Evolutionary conservation across 37 sponge, comb jelly and placozoan species (phyloP).

Genomic region (Mnemiopsis leidyi): DNA sequence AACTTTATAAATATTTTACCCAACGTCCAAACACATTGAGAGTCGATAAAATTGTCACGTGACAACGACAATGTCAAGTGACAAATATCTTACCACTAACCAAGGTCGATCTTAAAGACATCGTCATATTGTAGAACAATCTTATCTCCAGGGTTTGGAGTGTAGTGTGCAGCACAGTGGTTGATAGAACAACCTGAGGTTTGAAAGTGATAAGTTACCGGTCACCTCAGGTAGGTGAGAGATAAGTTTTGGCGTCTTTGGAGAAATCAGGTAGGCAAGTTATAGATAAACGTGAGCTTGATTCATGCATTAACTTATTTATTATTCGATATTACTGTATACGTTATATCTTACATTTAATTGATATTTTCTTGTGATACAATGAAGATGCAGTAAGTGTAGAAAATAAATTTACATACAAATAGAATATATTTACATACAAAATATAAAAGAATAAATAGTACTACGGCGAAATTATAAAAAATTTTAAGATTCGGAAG

Average conservation of each 20-base stretch:
- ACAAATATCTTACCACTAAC: too few relatives aligned
- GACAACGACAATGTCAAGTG: too few relatives aligned
- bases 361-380: background rate
- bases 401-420: background rate
- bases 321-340: background rate
- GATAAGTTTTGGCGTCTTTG: too few relatives aligned
- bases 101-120: conserved; percentile 97
- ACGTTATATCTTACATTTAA: background rate
- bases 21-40: too few relatives aligned
- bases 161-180: conserved; percentile 99
- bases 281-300: too few relatives aligned
- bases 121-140: conserved; percentile 95
- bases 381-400: background rate
- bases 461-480: background rate
- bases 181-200: conserved; percentile 90
- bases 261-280: too few relatives aligned
- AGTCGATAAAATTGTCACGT: too few relatives aligned
- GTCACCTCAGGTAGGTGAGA: too few relatives aligned
- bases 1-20: too few relatives aligned
- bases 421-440: background rate
- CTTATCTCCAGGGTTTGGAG: conserved; percentile 94
- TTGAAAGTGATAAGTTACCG: too few relatives aligned
- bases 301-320: too few relatives aligned
- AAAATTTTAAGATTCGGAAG: background rate
- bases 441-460: background rate